These are phyloP conservation scores for Cheirogaleus major DNA, from an alignment of 2,797 vertebrate species.

Conservation along the genomic window DNA sequence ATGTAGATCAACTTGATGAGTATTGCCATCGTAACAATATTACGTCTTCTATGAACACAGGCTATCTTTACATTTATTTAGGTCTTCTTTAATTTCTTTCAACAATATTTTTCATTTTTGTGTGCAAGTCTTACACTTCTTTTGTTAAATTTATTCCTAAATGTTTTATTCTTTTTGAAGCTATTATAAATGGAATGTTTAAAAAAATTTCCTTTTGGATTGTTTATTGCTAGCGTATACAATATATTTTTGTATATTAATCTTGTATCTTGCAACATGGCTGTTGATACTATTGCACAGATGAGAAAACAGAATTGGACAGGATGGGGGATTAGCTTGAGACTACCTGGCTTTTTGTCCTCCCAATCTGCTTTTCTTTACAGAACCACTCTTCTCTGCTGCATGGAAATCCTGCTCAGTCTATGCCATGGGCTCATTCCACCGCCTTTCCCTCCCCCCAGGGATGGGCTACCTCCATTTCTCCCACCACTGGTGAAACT, in stretches of 20 bases:
- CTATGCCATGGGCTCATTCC: not conserved
- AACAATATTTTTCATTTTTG: not conserved
- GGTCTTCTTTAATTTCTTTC: slow-evolving; percentile 6
- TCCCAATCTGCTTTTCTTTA: not conserved
- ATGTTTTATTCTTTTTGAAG: slow-evolving; percentile 14
- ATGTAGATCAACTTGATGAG: not conserved
- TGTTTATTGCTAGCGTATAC: not conserved
- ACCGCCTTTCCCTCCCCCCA: not conserved
- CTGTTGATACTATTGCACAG: not conserved
- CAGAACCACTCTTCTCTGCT: not conserved
- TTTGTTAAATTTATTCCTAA: slow-evolving; percentile 11
- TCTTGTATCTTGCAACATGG: not conserved
- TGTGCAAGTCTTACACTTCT: not conserved
- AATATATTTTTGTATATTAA: not conserved
- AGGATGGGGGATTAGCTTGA: not conserved
- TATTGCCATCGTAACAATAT: not conserved
- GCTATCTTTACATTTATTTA: not conserved
- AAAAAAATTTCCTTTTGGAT: not conserved
- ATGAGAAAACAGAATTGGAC: not conserved
- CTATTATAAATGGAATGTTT: not conserved
- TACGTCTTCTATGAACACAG: not conserved
- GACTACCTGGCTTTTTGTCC: not conserved
- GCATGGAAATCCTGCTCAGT: not conserved
- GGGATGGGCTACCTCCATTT: not conserved
- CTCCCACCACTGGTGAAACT: not conserved